phyloP scores from a whole-genome alignment of 2,888 invertebrate genomes.

The Hirtodrosophila cameraria region DNA sequence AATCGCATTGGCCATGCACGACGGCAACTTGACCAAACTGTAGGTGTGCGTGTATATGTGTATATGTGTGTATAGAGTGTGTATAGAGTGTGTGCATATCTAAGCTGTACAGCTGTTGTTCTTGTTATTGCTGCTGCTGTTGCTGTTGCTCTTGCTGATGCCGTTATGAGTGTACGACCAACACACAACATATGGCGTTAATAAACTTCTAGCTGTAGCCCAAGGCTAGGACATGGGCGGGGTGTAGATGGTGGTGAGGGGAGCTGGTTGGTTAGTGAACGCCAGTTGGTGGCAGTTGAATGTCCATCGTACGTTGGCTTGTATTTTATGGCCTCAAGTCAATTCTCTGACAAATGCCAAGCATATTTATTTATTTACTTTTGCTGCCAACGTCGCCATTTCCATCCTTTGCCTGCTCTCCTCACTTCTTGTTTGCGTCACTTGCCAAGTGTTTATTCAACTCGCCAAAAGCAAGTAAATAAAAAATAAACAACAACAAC shows the following conservation, averaged over 20 bases:
- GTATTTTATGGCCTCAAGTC: constrained; percentile 78
- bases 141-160: constrained; percentile 38
- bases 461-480: constrained; percentile 62
- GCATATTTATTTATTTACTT: constrained; percentile 81
- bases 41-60: neutral
- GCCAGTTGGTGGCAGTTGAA: constrained; percentile 33
- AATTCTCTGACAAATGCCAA: constrained; percentile 79
- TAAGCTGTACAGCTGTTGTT: constrained; percentile 48
- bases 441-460: constrained; percentile 76
- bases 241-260: neutral
- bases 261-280: neutral
- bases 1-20: constrained; percentile 57
- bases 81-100: constrained; percentile 61
- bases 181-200: constrained; percentile 74
- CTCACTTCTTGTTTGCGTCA: constrained; percentile 56
- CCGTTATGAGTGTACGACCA: constrained; percentile 64
- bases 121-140: constrained; percentile 15
- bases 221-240: constrained; percentile 2
- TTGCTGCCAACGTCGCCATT: constrained; percentile 48
- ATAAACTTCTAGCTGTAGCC: constrained; percentile 67
- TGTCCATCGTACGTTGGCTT: constrained; percentile 59
- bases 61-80: constrained; percentile 15
- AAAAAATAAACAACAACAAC: constrained; percentile 22
- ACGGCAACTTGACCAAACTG: constrained; percentile 11
- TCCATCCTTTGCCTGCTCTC: constrained; percentile 4